These are phyloP conservation scores for Bombus difficillimus DNA, from an alignment of 1,140 invertebrate species.

Conservation along the genomic window DNA sequence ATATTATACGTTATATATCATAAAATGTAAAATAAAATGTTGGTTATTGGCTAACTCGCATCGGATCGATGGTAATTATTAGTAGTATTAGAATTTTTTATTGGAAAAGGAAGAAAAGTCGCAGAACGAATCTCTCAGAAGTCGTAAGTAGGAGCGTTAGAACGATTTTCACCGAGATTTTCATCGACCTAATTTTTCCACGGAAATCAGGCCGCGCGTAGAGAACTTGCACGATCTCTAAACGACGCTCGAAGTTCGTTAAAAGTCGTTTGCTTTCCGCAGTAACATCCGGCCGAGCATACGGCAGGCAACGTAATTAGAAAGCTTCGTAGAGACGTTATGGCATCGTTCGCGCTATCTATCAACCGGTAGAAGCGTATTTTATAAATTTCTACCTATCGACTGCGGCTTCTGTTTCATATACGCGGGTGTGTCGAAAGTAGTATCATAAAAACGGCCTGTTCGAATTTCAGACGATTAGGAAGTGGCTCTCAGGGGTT, in stretches of 20 bases:
- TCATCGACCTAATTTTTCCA: background rate
- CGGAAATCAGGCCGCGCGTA: background rate
- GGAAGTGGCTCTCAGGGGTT: too few species aligned
- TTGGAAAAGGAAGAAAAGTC: too few species aligned
- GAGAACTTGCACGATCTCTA: background rate
- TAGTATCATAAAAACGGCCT: too few species aligned
- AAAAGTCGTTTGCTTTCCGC: background rate
- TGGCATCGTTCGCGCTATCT: background rate
- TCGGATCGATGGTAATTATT: too few species aligned
- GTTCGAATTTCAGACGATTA: too few species aligned
- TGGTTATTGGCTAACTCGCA: too few species aligned
- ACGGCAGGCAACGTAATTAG: background rate
- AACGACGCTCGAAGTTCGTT: background rate
- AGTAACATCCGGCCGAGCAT: background rate
- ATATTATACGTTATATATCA: too few species aligned
- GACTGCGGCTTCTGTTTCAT: too few species aligned
- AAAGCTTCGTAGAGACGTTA: background rate
- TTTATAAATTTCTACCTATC: background rate
- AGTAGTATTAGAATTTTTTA: too few species aligned
- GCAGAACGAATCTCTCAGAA: too few species aligned
- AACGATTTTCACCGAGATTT: constrained; percentile 1
- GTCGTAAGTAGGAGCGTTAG: background rate
- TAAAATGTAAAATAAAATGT: too few species aligned
- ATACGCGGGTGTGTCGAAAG: background rate
- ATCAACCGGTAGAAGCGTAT: background rate